phyloP scores from a whole-genome alignment of 2,797 vertebrate species.

The Ataeniobius toweri region DNA sequence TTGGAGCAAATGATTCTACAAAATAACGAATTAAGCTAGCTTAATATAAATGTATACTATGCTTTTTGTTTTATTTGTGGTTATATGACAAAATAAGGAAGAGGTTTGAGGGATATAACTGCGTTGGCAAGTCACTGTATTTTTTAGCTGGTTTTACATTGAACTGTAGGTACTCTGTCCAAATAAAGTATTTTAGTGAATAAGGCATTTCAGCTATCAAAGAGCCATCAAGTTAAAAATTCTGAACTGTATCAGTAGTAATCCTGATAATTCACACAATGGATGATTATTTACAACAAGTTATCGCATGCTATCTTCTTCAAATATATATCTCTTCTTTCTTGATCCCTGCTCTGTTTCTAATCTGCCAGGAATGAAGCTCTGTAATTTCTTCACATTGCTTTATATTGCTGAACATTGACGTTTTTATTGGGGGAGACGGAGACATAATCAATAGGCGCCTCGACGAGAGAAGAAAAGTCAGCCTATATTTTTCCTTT shows the following conservation, averaged over 20 bases:
- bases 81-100: not conserved
- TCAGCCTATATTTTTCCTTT: conserved; percentile 56
- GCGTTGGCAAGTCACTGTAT: not conserved
- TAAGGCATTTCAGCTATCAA: not conserved
- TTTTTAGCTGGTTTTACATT: not conserved
- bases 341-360: conserved; percentile 47
- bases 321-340: conserved; percentile 33
- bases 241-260: conserved; percentile 4
- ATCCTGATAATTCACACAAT: conserved; percentile 34
- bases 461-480: conserved; percentile 68
- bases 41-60: not conserved
- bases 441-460: conserved; percentile 78
- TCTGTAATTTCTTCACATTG: conserved; percentile 69
- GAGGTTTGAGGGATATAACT: not conserved
- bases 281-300: conserved; percentile 13
- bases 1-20: too few relatives aligned
- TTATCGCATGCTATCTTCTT: conserved; percentile 23
- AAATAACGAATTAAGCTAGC: not conserved
- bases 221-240: not conserved
- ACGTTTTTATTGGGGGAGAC: conserved; percentile 77
- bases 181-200: not conserved
- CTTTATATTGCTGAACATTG: conserved; percentile 72
- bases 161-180: not conserved
- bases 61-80: conserved; percentile 1
- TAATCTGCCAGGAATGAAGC: conserved; percentile 65